phyloP scores from a whole-genome alignment of 1,140 invertebrate genomes.

The Zeugodacus cucurbitae region DNA sequence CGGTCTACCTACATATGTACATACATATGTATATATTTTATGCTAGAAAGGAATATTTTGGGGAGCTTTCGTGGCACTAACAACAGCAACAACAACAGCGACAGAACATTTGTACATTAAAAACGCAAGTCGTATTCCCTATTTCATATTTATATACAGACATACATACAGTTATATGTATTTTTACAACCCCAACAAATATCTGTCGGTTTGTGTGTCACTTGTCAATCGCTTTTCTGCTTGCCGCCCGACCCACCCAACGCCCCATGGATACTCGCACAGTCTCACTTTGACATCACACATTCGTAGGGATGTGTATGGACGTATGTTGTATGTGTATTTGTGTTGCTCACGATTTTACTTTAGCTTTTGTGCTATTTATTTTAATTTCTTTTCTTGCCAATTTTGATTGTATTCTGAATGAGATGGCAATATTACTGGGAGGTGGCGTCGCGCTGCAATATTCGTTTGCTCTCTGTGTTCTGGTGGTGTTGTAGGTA shows the following conservation, averaged over 20 bases:
- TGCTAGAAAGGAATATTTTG: neutral
- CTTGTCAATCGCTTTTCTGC: neutral
- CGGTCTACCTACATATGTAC: neutral
- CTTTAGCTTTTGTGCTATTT: constrained; percentile 16
- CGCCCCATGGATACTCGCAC: neutral
- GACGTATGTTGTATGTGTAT: neutral
- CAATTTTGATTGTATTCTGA: constrained; percentile 37
- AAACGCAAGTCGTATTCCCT: neutral
- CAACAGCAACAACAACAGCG: neutral
- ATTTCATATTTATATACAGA: neutral
- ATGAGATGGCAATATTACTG: neutral
- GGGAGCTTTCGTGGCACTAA: neutral
- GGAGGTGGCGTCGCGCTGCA: neutral
- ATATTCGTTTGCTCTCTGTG: neutral
- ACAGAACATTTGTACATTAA: neutral
- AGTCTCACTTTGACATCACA: neutral
- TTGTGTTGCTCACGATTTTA: neutral
- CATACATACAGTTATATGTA: neutral
- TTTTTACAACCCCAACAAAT: neutral
- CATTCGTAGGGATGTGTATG: neutral
- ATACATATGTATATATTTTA: no score
- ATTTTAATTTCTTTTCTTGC: constrained; percentile 39
- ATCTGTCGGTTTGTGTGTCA: neutral
- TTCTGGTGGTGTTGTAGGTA: neutral
- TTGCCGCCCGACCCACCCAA: neutral